phyloP scores from a whole-genome alignment of 2,113 vertebrate genomes.

The Mugil cephalus region DNA sequence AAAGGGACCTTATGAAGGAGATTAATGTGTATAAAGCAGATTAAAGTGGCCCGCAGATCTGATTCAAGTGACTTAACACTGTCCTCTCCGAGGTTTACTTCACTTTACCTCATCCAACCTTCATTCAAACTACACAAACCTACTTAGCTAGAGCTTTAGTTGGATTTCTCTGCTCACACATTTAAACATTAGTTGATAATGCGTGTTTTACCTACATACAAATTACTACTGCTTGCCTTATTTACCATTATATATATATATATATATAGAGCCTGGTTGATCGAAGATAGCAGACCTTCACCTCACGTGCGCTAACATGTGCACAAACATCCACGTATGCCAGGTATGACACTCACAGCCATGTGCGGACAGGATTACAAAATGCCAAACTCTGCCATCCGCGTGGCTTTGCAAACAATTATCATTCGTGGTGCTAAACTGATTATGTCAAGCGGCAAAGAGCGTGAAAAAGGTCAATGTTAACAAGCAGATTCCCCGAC shows the following conservation, averaged over 20 bases:
- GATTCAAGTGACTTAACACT: constrained; percentile 34
- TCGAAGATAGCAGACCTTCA: neutral
- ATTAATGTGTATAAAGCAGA: constrained; percentile 58
- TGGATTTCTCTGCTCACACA: neutral
- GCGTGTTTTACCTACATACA: neutral
- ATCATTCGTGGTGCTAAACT: constrained; percentile 36
- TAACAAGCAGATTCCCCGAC: neutral
- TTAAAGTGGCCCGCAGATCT: constrained; percentile 41
- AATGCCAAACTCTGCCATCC: constrained; percentile 43
- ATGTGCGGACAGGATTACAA: constrained; percentile 58
- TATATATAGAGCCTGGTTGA: neutral
- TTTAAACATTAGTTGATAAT: neutral
- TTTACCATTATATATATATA: neutral
- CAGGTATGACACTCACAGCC: constrained; percentile 27
- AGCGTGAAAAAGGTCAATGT: neutral
- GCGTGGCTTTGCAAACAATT: constrained; percentile 41
- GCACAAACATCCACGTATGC: constrained; percentile 32
- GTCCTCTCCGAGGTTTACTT: constrained; percentile 23
- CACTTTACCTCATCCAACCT: neutral
- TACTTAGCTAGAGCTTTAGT: neutral
- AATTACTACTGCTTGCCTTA: too few relatives aligned
- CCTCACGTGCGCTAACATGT: constrained; percentile 32
- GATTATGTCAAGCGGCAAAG: constrained; percentile 15
- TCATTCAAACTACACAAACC: neutral
- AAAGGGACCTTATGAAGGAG: constrained; percentile 29